Conservation (phyloP, 2,888 invertebrate species). For the Geophilus truncorum region DNA sequence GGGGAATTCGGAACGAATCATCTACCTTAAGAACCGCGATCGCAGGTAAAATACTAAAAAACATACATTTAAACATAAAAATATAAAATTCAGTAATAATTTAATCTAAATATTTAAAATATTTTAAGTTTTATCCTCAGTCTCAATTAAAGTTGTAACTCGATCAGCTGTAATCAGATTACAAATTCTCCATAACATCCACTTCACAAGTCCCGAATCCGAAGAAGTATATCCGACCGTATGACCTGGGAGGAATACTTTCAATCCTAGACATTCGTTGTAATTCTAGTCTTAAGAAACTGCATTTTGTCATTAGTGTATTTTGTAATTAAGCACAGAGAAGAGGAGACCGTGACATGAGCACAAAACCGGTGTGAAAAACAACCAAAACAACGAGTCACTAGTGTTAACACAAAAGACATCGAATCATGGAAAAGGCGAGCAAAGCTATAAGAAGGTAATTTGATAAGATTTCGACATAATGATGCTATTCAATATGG, state of each 20-base stretch:
- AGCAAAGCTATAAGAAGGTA: constrained; percentile 35
- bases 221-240: neutral
- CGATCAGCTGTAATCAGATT: neutral
- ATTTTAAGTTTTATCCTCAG: neutral
- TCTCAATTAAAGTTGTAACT: neutral
- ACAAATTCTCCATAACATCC: neutral
- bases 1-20: no score
- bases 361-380: neutral
- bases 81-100: neutral
- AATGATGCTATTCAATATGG: no score
- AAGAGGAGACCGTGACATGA: neutral
- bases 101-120: neutral
- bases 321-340: neutral
- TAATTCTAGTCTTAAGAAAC: neutral
- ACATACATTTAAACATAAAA: no score
- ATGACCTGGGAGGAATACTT: neutral
- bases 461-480: neutral
- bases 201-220: neutral
- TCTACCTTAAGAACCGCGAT: no score
- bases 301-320: neutral
- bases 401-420: neutral
- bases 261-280: neutral
- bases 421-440: constrained; percentile 32
- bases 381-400: neutral
- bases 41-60: neutral